Evolutionary conservation across 2,888 invertebrate species (phyloP), one percentile per base, ranked within the genome.

Genomic region (Macrophya alboannulata): DNA sequence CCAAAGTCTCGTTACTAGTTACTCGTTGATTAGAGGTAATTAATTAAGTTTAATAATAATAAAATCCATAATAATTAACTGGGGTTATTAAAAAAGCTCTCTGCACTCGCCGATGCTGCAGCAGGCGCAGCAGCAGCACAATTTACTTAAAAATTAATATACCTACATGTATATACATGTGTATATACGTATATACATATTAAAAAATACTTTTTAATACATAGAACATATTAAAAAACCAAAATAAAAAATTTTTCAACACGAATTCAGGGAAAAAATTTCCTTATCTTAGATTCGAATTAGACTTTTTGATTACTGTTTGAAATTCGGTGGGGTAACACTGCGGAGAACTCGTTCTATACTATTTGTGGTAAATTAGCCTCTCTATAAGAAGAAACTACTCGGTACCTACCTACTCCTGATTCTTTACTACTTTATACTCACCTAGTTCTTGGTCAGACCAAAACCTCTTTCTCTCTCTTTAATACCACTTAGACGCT

Each of bases 401-500:
- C 77, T 45, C 74, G 55, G 31, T 31, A 31, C 31, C 31, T 31
- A 31, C 31, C 31, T 25, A 25, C 51, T 55, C 15, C 37, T 31
- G 48, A 43, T 77, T 77, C 77, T 77, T 77, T 77, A 77, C 77
- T 37, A 55, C 48, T 48, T 31, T 31, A 31, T 77, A 68, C 55
- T 55, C 51, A 68, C 65, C 48, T 62, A 62, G 21, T 37, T 43
- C 40, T 45, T 55, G 40, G 65, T 65, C 85, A 84, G 77, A 79
- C 85, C 76, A 68, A 82, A 79, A 65, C 74, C 81, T 40, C 17
- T 68, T 15, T 37, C 31, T 37, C 68, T 37, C 68, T 31, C 68
- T 68, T 86, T 84, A 85, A 84, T 86, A 86, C 84, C 86, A 86
- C 86, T 86, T 85, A 86, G 86, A 55, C 81, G 31, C 25, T 86